Conservation (phyloP, 2,888 invertebrate genomes). For the Erebia aethiops region DNA sequence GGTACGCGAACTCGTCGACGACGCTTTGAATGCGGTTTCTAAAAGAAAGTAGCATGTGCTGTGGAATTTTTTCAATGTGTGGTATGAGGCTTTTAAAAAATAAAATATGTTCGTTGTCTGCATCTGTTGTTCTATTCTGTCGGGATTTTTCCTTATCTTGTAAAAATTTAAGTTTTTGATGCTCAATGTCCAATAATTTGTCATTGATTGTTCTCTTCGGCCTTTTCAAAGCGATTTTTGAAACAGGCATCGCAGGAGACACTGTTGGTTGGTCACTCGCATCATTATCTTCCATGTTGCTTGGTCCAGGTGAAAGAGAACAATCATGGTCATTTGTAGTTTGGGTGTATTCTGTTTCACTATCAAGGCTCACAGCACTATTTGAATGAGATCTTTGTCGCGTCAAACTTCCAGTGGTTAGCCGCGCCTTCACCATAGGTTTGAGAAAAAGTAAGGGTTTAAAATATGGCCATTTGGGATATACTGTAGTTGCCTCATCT, state of each 20-base stretch:
- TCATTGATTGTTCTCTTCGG: conserved; percentile 1
- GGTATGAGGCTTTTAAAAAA: neutral
- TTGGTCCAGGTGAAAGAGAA: conserved; percentile 5
- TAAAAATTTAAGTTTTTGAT: conserved; percentile 4
- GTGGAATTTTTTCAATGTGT: conserved; percentile 3
- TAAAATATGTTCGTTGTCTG: conserved; percentile 2
- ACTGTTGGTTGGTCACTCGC: conserved; percentile 1
- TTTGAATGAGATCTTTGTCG: neutral
- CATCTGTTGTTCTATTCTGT: conserved; percentile 5
- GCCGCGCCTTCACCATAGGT: conserved; percentile 4
- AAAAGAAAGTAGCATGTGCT: conserved; percentile 4
- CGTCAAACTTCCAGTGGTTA: conserved; percentile 4
- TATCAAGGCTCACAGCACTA: neutral
- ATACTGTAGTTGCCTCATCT: conserved; percentile 5
- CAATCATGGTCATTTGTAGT: conserved; percentile 5
- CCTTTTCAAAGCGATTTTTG: neutral
- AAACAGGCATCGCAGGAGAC: conserved; percentile 3
- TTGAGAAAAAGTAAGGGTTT: neutral
- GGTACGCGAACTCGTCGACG: conserved; percentile 4
- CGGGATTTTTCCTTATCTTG: neutral
- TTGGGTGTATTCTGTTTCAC: conserved; percentile 1
- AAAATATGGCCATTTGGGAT: conserved; percentile 5
- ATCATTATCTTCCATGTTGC: neutral
- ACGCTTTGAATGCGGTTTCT: conserved; percentile 3
- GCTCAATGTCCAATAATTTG: neutral